A percentile compares a stretch with the other conserved stretches of the same genome.
Conservation (phyloP, 2,113 vertebrate genomes). For the Alectura lathami region DNA sequence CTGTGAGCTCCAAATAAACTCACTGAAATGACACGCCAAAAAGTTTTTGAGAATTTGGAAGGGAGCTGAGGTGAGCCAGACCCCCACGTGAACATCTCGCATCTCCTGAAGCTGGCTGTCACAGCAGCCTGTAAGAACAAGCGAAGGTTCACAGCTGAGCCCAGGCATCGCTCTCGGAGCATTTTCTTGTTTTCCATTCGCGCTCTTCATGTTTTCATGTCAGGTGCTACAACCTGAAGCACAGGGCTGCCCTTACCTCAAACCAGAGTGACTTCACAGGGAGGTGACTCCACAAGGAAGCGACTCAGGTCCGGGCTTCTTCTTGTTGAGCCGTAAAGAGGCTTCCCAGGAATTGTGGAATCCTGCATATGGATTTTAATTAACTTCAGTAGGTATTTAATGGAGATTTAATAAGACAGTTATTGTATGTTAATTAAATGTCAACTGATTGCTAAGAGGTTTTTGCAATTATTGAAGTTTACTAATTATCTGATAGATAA, state of each 20-base stretch:
- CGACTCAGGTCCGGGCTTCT: background rate
- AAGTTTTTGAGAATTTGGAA: background rate
- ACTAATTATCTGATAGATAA: slow-evolving; percentile 84
- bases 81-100: background rate
- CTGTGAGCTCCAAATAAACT: background rate
- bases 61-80: background rate
- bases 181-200: background rate
- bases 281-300: no score
- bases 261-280: background rate
- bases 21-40: background rate
- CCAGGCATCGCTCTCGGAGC: background rate
- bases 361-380: slow-evolving; percentile 75
- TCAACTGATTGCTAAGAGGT: slow-evolving; percentile 81
- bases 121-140: fast-evolving
- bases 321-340: slow-evolving; percentile 36
- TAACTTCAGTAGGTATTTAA: slow-evolving; percentile 82
- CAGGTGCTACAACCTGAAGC: no score
- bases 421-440: slow-evolving; percentile 85
- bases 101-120: background rate
- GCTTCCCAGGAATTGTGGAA: slow-evolving; percentile 61
- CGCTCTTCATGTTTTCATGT: background rate
- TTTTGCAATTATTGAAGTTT: slow-evolving; percentile 82
- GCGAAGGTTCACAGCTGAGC: background rate
- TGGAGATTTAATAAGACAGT: slow-evolving; percentile 85
- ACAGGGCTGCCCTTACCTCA: background rate